Percentiles rank a stretch among this genome's conserved stretches.
These are phyloP conservation scores for Tylochromis polylepis DNA, from an alignment of 2,113 vertebrate species.

Conservation along the genomic window DNA sequence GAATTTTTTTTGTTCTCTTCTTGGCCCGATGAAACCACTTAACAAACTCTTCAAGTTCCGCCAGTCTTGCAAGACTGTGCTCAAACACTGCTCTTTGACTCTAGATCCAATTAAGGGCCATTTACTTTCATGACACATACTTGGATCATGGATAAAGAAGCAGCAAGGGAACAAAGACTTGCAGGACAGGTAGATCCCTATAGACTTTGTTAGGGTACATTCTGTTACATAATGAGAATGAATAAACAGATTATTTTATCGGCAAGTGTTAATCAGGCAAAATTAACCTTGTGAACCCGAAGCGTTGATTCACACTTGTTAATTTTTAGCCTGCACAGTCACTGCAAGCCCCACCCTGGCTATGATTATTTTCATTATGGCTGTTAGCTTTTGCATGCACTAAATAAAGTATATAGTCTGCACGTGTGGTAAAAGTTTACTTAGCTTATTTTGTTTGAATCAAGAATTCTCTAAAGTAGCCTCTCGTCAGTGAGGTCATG, in stretches of 20 bases:
- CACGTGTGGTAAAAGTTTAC: background rate
- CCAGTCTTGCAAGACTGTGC: background rate
- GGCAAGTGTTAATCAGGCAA: background rate
- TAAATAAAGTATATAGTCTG: background rate
- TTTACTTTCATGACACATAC: background rate
- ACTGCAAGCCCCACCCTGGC: background rate
- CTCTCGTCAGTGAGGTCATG: background rate
- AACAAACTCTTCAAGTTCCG: background rate
- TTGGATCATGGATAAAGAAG: background rate
- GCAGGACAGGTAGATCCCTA: background rate
- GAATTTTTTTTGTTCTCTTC: background rate
- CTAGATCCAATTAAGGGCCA: background rate
- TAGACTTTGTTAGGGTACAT: background rate
- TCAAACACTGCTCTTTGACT: background rate
- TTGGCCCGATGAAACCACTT: constrained; percentile 32
- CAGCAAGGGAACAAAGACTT: background rate
- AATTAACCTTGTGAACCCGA: background rate
- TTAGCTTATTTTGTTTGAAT: background rate
- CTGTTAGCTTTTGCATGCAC: background rate
- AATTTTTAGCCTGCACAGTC: background rate
- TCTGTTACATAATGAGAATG: background rate
- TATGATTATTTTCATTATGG: background rate
- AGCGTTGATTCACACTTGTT: background rate
- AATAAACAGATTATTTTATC: constrained; percentile 19
- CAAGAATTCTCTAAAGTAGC: background rate